Percentiles rank a stretch among this genome's conserved stretches.
Evolutionary conservation across 2,113 vertebrate genomes (phyloP).

Genomic region (Coptodon rendalli): DNA sequence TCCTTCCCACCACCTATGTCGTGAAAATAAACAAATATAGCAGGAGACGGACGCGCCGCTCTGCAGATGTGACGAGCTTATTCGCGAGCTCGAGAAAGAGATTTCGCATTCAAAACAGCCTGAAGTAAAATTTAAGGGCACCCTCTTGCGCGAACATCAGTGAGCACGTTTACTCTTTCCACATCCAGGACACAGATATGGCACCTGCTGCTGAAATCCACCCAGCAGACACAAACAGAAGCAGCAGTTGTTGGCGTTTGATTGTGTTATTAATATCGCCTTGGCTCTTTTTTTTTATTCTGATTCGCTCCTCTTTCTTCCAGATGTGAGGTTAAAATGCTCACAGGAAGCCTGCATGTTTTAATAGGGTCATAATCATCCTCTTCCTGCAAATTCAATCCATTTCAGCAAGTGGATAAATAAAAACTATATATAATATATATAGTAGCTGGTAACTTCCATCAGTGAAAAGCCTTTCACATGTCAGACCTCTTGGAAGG

Average conservation of each 20-base stretch:
- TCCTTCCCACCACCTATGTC: constrained; percentile 46
- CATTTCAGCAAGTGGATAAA: background rate
- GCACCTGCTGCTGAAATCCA: constrained; percentile 39
- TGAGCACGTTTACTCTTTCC: constrained; percentile 49
- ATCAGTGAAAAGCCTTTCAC: background rate
- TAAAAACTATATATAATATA: background rate
- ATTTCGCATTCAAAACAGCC: constrained; percentile 19
- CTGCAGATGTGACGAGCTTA: constrained; percentile 10
- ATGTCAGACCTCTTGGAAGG: constrained; percentile 24
- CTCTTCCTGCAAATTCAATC: background rate
- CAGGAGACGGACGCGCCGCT: constrained; percentile 8
- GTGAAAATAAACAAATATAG: constrained; percentile 55
- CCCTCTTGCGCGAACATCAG: constrained; percentile 32
- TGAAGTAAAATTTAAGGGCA: constrained; percentile 27
- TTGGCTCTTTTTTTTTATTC: background rate
- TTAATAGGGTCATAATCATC: background rate
- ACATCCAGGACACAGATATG: constrained; percentile 36
- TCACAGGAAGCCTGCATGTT: background rate
- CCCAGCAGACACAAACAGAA: constrained; percentile 21
- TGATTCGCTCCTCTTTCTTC: constrained; percentile 1
- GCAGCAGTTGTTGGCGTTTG: constrained; percentile 22
- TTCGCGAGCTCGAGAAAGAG: background rate
- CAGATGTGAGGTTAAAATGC: background rate
- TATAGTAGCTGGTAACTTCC: background rate
- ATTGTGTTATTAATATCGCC: constrained; percentile 17